phyloP scores from a whole-genome alignment of 2,888 invertebrate species.

The Hirudinaria manillensis region DNA sequence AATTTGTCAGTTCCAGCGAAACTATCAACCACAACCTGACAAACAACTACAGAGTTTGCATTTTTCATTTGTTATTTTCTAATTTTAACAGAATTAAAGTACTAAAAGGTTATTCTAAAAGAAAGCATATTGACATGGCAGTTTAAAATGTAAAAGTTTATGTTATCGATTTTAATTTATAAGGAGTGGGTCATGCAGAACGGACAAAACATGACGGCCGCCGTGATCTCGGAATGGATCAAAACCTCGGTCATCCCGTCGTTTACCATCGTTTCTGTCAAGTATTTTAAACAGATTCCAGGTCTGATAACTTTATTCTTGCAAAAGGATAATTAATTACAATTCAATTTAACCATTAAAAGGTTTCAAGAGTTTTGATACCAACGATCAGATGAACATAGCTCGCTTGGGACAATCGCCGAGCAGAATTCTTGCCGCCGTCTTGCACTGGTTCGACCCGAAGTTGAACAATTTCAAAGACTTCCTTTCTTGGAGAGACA shows the following conservation, averaged over 20 bases:
- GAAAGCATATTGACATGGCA: too few relatives aligned
- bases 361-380: conserved; percentile 36
- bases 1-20: conserved; percentile 26
- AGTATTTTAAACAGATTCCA: conserved; percentile 38
- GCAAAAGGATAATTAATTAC: neutral
- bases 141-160: too few relatives aligned
- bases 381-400: conserved; percentile 36
- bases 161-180: too few relatives aligned
- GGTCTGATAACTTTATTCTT: conserved; percentile 33
- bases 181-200: too few relatives aligned
- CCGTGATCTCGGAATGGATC: conserved; percentile 34
- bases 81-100: too few relatives aligned
- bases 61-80: too few relatives aligned
- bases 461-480: conserved; percentile 34
- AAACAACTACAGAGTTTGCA: conserved; percentile 27
- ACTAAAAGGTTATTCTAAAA: too few relatives aligned
- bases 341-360: neutral
- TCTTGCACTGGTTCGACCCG: conserved; percentile 38
- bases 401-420: conserved; percentile 38
- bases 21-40: conserved; percentile 25
- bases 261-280: conserved; percentile 38
- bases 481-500: conserved; percentile 38
- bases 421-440: conserved; percentile 38
- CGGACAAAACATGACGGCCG: neutral
- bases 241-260: conserved; percentile 36